Evolutionary conservation across 2,113 vertebrate genomes (phyloP), one percentile per base, ranked within the genome.

Genomic region (Calypte anna): DNA sequence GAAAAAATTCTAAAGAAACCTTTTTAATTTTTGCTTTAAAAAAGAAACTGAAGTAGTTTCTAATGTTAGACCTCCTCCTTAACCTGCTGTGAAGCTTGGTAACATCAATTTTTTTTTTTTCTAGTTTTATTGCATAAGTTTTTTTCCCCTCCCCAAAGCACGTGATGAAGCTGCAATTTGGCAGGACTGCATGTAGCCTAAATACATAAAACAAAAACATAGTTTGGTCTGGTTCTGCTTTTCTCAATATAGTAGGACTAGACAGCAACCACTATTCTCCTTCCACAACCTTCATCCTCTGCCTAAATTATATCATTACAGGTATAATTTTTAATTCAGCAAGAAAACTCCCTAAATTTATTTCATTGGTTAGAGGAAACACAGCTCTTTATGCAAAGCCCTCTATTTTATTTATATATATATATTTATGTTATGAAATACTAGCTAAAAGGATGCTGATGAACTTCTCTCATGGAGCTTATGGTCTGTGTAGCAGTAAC

Each of bases 311-410:
- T 81, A 51, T 12, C 6, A 18, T 27, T 75, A 21, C 3, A 72
- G 25, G n/a, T 8, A 12, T 44, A 44, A 2, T 40, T 73, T 70
- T 55, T 75, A 91, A 66, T 85, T 80, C n/a, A 33, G 22, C 40
- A 76, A 74, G 69, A 59, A 44, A 12, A 15, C 27, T 36, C 18
- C 38, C 28, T 33, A 50, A 43, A 14, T 62, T 12, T 77, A 25
- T 82, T 89, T 96, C 82, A 59, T 62, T 90, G 44, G 13, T 27
- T 70, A 38, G 30, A 73, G 6, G n/a, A 78, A 75, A 51, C 55
- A 57, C 0, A 59, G 27, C 6, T 92, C 9, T 79, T 79, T 50
- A 57, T 58, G 17, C 38, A 69, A 64, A 79, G 18, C 10, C 20
- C 21, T 74, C 6, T 30, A 2, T 13, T 25, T 6, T 53, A 6